Evolutionary conservation across 2,113 vertebrate genomes (phyloP).

Genomic region (Hippocampus guttulatus): DNA sequence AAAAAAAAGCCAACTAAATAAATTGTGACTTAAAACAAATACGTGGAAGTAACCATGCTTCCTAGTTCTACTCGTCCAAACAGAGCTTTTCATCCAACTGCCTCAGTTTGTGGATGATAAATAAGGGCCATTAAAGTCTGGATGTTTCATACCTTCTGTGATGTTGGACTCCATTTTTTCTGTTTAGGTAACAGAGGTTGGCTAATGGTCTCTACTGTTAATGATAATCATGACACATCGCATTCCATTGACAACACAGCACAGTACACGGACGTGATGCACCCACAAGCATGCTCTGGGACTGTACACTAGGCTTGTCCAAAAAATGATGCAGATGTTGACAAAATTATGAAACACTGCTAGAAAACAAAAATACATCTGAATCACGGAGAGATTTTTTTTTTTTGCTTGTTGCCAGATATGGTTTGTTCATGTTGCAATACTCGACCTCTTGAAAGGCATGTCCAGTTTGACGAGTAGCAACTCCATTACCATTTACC

Average conservation of each 20-base stretch:
- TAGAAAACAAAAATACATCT: conserved; percentile 17
- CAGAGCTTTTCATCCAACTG: not conserved
- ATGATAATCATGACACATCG: conserved; percentile 63
- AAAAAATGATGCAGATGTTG: conserved; percentile 31
- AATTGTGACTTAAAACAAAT: too few species aligned
- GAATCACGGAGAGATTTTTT: conserved; percentile 35
- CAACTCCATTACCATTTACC: conserved; percentile 41
- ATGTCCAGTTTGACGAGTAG: conserved; percentile 58
- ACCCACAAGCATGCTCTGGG: conserved; percentile 66
- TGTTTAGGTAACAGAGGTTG: conserved; percentile 34
- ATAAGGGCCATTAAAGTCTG: conserved; percentile 50
- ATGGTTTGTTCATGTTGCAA: conserved; percentile 38
- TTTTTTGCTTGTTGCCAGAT: conserved; percentile 27
- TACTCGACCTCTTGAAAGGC: conserved; percentile 58
- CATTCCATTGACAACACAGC: conserved; percentile 73
- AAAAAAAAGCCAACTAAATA: too few species aligned
- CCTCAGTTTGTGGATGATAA: conserved; percentile 28
- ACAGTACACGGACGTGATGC: conserved; percentile 62
- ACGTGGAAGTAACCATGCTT: too few species aligned
- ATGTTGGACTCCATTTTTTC: conserved; percentile 13
- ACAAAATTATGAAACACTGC: conserved; percentile 44
- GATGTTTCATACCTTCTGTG: conserved; percentile 15
- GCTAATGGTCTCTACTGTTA: conserved; percentile 51
- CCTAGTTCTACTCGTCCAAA: too few species aligned
- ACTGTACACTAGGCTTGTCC: conserved; percentile 63